A percentile compares a stretch with the other conserved stretches of the same genome.
phyloP scores from a whole-genome alignment of 2,797 vertebrate species.

The Psittacula echo region DNA sequence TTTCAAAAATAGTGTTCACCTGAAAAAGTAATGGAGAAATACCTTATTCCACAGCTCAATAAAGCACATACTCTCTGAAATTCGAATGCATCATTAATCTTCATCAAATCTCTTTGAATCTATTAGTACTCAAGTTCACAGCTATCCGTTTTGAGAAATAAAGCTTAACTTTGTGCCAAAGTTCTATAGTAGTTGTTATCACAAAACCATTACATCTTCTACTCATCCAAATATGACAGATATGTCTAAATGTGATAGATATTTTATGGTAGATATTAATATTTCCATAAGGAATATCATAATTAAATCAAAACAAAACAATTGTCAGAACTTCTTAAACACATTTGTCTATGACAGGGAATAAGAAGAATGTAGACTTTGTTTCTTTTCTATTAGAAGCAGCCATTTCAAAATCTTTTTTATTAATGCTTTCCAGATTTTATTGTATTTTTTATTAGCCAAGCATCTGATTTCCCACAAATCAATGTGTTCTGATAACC shows the following conservation, averaged over 20 bases:
- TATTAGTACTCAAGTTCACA: background rate
- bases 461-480: background rate
- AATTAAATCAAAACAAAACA: constrained; percentile 59
- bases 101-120: background rate
- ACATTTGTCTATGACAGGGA: constrained; percentile 12
- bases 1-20: background rate
- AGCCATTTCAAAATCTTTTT: background rate
- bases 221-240: constrained; percentile 25
- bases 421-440: constrained; percentile 22
- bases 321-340: constrained; percentile 30
- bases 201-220: background rate
- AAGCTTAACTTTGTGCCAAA: background rate
- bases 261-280: constrained; percentile 39
- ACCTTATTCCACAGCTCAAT: background rate
- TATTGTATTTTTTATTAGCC: background rate
- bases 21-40: background rate
- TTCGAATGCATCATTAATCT: background rate
- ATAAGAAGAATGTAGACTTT: constrained; percentile 9
- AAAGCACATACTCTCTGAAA: background rate
- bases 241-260: background rate
- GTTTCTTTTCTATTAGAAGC: constrained; percentile 11
- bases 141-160: background rate
- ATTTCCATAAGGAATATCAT: constrained; percentile 51
- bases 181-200: background rate
- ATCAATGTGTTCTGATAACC: background rate